Evolutionary conservation across 2,888 invertebrate genomes (phyloP), one percentile per base, ranked within the genome.

Genomic region (Idaea straminata): DNA sequence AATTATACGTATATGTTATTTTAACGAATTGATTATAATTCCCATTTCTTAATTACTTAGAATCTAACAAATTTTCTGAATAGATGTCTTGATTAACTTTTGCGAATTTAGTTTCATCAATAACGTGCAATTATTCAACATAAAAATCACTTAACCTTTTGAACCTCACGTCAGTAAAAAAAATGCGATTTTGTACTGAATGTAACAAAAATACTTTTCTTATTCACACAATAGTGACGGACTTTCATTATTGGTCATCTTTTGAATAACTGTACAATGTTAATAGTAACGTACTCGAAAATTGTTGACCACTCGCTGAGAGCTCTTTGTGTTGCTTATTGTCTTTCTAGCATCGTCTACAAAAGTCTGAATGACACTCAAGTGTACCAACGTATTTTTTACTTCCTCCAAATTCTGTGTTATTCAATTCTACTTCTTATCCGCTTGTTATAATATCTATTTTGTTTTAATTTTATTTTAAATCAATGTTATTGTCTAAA

Each of bases 241-340:
- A 47, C 47, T 47, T 67, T 70, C 65, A 68, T 66, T 66, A 67
- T 66, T 64, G 64, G 83, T 84, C 79, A 81, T 83, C 75, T 78
- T 69, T 73, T 77, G 74, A 75, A 72, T 86, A 86, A 85, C 86
- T 84, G 85, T 73, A 81, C 80, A 81, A 76, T 80, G 79, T 77
- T 77, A 78, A 77, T 79, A 47, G 47, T 47, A 25, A 25, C 13
- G 47, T 47, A 80, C 78, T 78, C 74, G 76, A 85, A 82, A 84
- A 85, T 84, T 83, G 82, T 85, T 88, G 90, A 91, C 90, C 90
- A 85, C 87, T 89, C 81, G 84, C 84, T 80, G 84, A 83, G 87
- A 83, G 73, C 78, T 83, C 85, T 88, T 88, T 91, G 89, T 89
- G 83, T 83, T 80, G 77, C 80, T 83, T 79, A 88, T 90, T 89